These are phyloP conservation scores for Cyprinella venusta DNA, from an alignment of 2,797 vertebrate species.

Conservation along the genomic window DNA sequence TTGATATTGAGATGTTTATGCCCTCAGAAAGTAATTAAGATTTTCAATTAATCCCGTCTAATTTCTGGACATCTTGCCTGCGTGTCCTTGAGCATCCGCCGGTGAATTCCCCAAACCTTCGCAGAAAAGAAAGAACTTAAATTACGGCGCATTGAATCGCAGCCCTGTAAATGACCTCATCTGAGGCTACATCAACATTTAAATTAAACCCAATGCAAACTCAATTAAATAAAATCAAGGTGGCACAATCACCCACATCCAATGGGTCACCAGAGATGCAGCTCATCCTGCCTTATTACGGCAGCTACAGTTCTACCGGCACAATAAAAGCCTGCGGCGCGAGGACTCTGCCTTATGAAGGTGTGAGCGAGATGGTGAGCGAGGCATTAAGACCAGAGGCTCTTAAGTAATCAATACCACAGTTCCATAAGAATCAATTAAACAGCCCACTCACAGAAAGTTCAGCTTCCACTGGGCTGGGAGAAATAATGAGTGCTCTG, in stretches of 20 bases:
- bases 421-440: slow-evolving; percentile 84
- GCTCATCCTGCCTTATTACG: slow-evolving; percentile 40
- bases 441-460: slow-evolving; percentile 72
- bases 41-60: slow-evolving; percentile 86
- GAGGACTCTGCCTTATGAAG: slow-evolving; percentile 69
- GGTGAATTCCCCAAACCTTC: slow-evolving; percentile 80
- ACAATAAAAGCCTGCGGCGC: slow-evolving; percentile 63
- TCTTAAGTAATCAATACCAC: slow-evolving; percentile 86
- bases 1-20: slow-evolving; percentile 88
- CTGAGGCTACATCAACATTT: slow-evolving; percentile 77
- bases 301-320: slow-evolving; percentile 27
- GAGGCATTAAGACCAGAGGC: slow-evolving; percentile 79
- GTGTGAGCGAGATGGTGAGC: slow-evolving; percentile 70
- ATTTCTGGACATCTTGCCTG: slow-evolving; percentile 85
- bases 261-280: slow-evolving; percentile 57
- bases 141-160: slow-evolving; percentile 77
- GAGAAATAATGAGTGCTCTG: slow-evolving; percentile 61
- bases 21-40: slow-evolving; percentile 87
- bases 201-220: slow-evolving; percentile 79
- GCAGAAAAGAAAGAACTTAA: slow-evolving; percentile 76
- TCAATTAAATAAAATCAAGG: slow-evolving; percentile 74
- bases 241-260: slow-evolving; percentile 61
- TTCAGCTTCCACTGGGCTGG: slow-evolving; percentile 67
- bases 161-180: slow-evolving; percentile 78
- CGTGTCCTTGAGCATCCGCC: slow-evolving; percentile 80